Percentiles rank a stretch among this genome's conserved stretches.
phyloP scores from a whole-genome alignment of 1,140 invertebrate species.

The Drosophila pectinifera region DNA sequence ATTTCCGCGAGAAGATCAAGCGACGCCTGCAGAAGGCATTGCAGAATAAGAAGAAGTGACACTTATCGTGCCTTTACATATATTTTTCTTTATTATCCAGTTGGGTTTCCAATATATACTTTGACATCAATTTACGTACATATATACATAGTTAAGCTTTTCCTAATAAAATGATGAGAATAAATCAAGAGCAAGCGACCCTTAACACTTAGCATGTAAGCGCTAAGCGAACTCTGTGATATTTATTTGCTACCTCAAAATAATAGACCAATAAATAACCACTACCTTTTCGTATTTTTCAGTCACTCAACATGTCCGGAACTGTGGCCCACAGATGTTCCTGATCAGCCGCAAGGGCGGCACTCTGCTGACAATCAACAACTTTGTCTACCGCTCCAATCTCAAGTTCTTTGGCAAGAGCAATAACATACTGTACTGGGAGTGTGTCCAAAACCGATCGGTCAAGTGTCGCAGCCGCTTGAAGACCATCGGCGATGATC shows the following conservation, averaged over 20 bases:
- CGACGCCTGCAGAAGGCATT: slow-evolving; percentile 74
- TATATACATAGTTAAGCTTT: slow-evolving; percentile 35
- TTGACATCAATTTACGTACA: slow-evolving; percentile 6
- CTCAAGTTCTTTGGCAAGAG: slow-evolving; percentile 77
- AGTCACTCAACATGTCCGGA: slow-evolving; percentile 78
- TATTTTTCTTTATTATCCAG: slow-evolving; percentile 13
- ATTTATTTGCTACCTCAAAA: background rate
- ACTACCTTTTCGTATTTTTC: slow-evolving; percentile 28
- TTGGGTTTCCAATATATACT: slow-evolving; percentile 32
- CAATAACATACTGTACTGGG: slow-evolving; percentile 82
- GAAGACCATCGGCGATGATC: slow-evolving; percentile 83
- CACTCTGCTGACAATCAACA: slow-evolving; percentile 76
- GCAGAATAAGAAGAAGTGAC: slow-evolving; percentile 78
- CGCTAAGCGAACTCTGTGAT: background rate
- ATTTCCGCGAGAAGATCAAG: slow-evolving; percentile 83
- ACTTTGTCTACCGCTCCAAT: slow-evolving; percentile 84
- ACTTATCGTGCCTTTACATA: slow-evolving; percentile 4
- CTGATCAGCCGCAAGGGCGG: slow-evolving; percentile 84
- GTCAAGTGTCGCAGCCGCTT: slow-evolving; percentile 82
- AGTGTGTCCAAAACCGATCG: slow-evolving; percentile 83
- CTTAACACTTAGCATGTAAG: slow-evolving; percentile 50
- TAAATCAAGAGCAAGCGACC: slow-evolving; percentile 42
- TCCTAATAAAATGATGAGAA: slow-evolving; percentile 55
- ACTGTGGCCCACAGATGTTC: slow-evolving; percentile 79
- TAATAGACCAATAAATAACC: slow-evolving; percentile 4